These are phyloP conservation scores for Hyperopisus bebe DNA, from an alignment of 2,113 vertebrate genomes.

Conservation along the genomic window DNA sequence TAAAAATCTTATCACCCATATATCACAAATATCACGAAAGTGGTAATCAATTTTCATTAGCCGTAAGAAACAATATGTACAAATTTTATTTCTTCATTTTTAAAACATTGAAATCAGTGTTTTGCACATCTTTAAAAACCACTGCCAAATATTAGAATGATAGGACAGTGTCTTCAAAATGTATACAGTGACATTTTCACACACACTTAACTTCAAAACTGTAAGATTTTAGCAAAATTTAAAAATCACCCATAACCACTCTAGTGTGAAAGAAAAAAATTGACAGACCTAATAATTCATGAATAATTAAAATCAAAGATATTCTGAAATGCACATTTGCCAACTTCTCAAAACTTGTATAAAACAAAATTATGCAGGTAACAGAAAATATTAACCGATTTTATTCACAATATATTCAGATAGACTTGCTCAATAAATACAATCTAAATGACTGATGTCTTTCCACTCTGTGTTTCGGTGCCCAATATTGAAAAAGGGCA, in stretches of 20 bases:
- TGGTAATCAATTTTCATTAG: background rate
- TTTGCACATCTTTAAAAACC: background rate
- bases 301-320: background rate
- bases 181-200: background rate
- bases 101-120: background rate
- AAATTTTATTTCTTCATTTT: slow-evolving; percentile 13
- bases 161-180: background rate
- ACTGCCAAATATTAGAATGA: background rate
- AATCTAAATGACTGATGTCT: background rate
- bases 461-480: background rate
- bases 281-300: background rate
- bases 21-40: background rate
- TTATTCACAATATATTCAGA: slow-evolving; percentile 2
- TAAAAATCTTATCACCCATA: background rate
- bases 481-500: background rate
- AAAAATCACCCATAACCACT: background rate
- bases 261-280: background rate
- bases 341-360: background rate
- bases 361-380: background rate
- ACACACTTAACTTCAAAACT: background rate
- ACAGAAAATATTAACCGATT: slow-evolving; percentile 3
- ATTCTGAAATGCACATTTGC: slow-evolving; percentile 10
- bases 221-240: background rate
- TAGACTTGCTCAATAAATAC: background rate
- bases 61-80: background rate